Evolutionary conservation across 2,113 vertebrate species (phyloP), one percentile per base, ranked within the genome.

Genomic region (Dipodomys stephensi): DNA sequence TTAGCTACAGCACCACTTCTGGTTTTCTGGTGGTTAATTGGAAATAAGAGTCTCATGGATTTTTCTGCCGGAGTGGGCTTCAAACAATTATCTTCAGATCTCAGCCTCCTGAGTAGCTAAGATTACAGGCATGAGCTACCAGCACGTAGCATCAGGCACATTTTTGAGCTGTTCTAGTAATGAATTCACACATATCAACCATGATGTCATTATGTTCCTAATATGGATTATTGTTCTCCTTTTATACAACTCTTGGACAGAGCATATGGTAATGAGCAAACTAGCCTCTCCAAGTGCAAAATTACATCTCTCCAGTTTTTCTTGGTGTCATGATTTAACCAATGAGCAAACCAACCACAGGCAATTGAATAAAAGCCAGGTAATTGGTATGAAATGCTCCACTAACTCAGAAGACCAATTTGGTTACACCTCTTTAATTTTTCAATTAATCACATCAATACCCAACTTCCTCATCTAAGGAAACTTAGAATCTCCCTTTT

Each of bases 401-500:
- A 95, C 46, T 92, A 91, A 83, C 49, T 92, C 39, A 91, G 83
- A 88, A 87, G 64, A 91, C 77, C 35, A 84, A 20, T 94, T 94
- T 94, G 57, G 87, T 95, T 80, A 95, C 93, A 78, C 83, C 67
- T 92, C 72, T 32, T 76, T 94, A 95, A 87, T 92, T 95, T 96
- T 96, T 89, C 80, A 96, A 73, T 87, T 88, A 95, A 94, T 95
- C 91, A 92, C 93, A 91, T 92, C 84, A 69, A 72, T 86, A 87
- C 46, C 46, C 76, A 92, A 32, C 69, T 89, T 84, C n/a, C 64
- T 88, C 95, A 83, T 94, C 88, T 92, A 88, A 65, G 18, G 53
- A 91, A 96, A 57, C 20, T 62, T 81, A 72, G 65, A 92, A 27
- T 77, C 32, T 74, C 46, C 32, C 73, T 84, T 32, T 88, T 92